Conservation (phyloP, 2,113 vertebrate genomes). For the Stercorarius parasiticus region DNA sequence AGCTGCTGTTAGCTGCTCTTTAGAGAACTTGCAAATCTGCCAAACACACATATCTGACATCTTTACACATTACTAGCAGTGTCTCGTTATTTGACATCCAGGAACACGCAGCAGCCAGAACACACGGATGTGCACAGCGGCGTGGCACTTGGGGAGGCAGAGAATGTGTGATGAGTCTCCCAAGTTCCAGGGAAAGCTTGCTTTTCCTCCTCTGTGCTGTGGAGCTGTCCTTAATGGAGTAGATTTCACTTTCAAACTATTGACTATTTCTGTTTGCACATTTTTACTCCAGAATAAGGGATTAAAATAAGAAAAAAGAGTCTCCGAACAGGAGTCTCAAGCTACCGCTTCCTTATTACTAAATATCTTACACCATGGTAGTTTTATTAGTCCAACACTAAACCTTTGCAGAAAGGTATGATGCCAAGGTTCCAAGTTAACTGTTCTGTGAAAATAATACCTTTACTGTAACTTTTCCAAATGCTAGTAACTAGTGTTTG, state of each 20-base stretch:
- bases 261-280: rapidly evolving
- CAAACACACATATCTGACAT: background rate
- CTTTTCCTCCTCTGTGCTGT: background rate
- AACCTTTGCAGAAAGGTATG: background rate
- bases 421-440: background rate
- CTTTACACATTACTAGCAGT: background rate
- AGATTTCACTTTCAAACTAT: background rate
- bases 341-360: background rate
- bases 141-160: background rate
- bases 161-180: background rate
- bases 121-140: rapidly evolving
- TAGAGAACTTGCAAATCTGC: background rate
- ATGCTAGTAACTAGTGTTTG: background rate
- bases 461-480: background rate
- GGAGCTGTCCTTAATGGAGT: background rate
- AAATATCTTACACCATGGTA: rapidly evolving
- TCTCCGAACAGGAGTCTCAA: background rate
- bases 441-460: background rate
- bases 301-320: background rate
- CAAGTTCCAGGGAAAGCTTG: background rate
- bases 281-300: background rate
- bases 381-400: background rate
- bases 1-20: background rate
- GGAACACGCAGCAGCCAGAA: background rate
- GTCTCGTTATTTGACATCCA: background rate